A percentile compares a stretch with the other conserved stretches of the same genome.
phyloP scores from a whole-genome alignment of 2,113 vertebrate species.

The Catharus minimus region DNA sequence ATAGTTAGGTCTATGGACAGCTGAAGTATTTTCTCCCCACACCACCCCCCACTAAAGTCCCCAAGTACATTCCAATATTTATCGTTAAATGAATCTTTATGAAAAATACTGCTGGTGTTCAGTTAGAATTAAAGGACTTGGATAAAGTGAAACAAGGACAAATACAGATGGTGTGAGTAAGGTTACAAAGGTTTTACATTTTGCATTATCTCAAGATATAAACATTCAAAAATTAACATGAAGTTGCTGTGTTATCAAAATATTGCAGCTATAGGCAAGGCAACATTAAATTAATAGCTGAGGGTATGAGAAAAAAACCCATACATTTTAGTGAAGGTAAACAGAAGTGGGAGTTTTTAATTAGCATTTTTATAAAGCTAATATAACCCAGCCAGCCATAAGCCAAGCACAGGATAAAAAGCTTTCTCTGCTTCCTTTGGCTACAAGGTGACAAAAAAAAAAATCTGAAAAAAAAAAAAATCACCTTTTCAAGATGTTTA shows the following conservation, averaged over 20 bases:
- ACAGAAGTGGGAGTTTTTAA: slow-evolving; percentile 73
- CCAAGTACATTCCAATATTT: slow-evolving; percentile 64
- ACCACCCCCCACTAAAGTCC: not conserved
- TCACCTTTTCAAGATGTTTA: slow-evolving; percentile 72
- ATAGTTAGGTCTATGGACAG: slow-evolving; percentile 72
- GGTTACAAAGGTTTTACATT: slow-evolving; percentile 77
- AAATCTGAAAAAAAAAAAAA: not conserved
- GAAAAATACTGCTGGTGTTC: slow-evolving; percentile 84
- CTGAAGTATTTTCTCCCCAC: slow-evolving; percentile 38
- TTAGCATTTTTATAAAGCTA: slow-evolving; percentile 77
- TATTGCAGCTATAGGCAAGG: slow-evolving; percentile 82
- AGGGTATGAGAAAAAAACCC: slow-evolving; percentile 48
- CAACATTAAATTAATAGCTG: slow-evolving; percentile 83
- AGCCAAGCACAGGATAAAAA: slow-evolving; percentile 67
- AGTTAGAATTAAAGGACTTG: slow-evolving; percentile 78
- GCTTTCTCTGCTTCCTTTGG: slow-evolving; percentile 78
- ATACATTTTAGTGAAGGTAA: slow-evolving; percentile 77
- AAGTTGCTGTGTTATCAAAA: slow-evolving; percentile 78
- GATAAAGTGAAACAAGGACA: slow-evolving; percentile 69
- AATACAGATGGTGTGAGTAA: slow-evolving; percentile 68
- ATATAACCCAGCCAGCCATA: slow-evolving; percentile 63
- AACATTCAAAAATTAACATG: slow-evolving; percentile 81
- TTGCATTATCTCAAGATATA: slow-evolving; percentile 79
- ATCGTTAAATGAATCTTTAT: slow-evolving; percentile 55
- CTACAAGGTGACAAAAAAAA: slow-evolving; percentile 39